Evolutionary conservation across 2,888 invertebrate species (phyloP).

Genomic region (Lissonota sp.): DNA sequence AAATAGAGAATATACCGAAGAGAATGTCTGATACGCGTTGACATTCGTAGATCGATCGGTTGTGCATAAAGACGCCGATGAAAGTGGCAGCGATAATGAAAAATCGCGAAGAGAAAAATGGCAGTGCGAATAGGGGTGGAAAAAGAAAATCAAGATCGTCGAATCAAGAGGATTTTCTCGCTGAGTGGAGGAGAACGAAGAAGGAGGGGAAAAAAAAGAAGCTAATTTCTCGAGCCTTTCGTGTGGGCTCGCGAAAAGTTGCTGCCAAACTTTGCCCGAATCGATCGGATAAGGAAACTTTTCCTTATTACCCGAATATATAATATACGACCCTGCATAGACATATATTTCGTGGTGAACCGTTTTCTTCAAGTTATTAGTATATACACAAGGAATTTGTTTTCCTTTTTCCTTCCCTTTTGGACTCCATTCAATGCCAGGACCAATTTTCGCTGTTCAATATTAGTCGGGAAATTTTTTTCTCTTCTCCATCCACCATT

Average conservation of each 20-base stretch:
- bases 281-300: conserved; percentile 64
- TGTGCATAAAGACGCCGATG: background rate
- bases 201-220: background rate
- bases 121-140: background rate
- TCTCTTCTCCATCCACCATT: background rate
- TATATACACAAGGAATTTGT: conserved; percentile 54
- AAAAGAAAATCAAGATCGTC: conserved; percentile 35
- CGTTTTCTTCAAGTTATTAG: conserved; percentile 34
- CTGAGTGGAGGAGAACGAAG: conserved; percentile 16
- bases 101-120: too few relatives aligned
- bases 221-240: conserved; percentile 32
- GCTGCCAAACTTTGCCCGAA: conserved; percentile 50
- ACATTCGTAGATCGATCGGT: too few relatives aligned
- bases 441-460: conserved; percentile 46
- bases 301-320: conserved; percentile 59
- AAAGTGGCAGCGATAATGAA: conserved; percentile 14
- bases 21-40: too few relatives aligned
- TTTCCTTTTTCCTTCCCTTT: conserved; percentile 24
- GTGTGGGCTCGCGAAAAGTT: conserved; percentile 42
- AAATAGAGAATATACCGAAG: background rate
- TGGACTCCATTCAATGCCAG: conserved; percentile 22
- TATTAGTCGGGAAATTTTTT: conserved; percentile 48
- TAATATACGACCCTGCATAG: background rate
- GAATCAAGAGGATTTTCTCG: conserved; percentile 55
- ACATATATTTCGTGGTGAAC: background rate